Conservation (phyloP, 2,888 invertebrate genomes). For the Chymomyza caudatula region DNA sequence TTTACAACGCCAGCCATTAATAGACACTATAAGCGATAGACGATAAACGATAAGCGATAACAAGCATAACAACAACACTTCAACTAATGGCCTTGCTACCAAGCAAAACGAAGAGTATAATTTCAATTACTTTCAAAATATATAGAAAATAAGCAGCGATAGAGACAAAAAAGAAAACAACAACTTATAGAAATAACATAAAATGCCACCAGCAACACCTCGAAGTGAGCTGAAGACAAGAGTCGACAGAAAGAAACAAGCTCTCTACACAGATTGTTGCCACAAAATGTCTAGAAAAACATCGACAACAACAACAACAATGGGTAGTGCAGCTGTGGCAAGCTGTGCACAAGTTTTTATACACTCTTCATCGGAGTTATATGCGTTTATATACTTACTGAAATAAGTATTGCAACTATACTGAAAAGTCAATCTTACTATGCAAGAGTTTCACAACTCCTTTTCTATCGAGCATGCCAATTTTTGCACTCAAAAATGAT, state of each 20-base stretch:
- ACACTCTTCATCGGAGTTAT: not conserved
- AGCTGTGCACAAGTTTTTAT: not conserved
- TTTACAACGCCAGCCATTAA: not conserved
- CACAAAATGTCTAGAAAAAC: slow-evolving; percentile 12
- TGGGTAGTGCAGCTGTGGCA: slow-evolving; percentile 14
- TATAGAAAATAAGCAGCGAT: slow-evolving; percentile 19
- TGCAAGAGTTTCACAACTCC: too few species aligned
- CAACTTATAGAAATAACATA: not conserved
- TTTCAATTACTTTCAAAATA: slow-evolving; percentile 21
- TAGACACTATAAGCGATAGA: not conserved
- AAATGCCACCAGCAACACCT: not conserved
- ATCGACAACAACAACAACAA: slow-evolving; percentile 8
- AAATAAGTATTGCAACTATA: too few species aligned
- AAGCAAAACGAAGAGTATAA: slow-evolving; percentile 8
- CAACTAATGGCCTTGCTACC: slow-evolving; percentile 15
- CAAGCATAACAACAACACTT: slow-evolving; percentile 5
- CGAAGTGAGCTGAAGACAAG: not conserved
- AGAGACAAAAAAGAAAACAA: not conserved
- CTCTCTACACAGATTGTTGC: not conserved
- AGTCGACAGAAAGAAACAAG: not conserved
- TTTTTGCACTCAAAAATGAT: too few species aligned
- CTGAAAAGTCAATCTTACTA: too few species aligned
- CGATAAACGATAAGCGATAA: slow-evolving; percentile 26
- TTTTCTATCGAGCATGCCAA: too few species aligned
- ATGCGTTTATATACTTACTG: not conserved